Conservation (phyloP, 2,113 vertebrate species). For the Saiga tatarica region DNA sequence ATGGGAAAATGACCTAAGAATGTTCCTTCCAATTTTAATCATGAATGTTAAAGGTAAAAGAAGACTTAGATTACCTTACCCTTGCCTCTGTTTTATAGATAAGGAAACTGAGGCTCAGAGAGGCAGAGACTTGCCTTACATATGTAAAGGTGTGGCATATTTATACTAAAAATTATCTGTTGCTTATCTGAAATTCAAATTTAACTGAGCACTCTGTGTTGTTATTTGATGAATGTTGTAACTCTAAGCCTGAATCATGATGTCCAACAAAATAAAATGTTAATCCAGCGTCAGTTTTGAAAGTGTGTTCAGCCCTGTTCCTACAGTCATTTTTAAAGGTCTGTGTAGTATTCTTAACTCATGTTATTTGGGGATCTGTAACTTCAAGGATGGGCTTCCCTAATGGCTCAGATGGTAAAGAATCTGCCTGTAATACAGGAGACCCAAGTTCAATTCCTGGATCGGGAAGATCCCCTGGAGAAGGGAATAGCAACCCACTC, state of each 20-base stretch:
- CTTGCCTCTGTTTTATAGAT: background rate
- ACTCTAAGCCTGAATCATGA: background rate
- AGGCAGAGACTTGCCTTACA: background rate
- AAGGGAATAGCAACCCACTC: background rate
- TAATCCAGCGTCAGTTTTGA: background rate
- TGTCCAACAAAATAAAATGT: background rate
- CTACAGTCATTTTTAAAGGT: background rate
- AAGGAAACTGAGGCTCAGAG: background rate
- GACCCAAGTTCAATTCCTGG: background rate
- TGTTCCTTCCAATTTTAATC: background rate
- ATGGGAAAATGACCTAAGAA: background rate
- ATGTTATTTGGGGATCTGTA: background rate
- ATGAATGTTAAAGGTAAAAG: background rate
- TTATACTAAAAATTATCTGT: background rate
- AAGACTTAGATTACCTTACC: background rate
- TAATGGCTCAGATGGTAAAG: background rate
- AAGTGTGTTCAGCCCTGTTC: background rate
- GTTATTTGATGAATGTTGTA: constrained; percentile 9
- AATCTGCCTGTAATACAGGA: background rate
- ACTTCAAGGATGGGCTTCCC: background rate
- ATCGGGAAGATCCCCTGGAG: background rate
- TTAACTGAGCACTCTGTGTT: background rate
- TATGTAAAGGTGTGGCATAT: background rate
- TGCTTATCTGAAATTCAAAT: constrained; percentile 13
- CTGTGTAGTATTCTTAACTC: background rate